A percentile compares a stretch with the other conserved stretches of the same genome.
Evolutionary conservation across 1,140 invertebrate genomes (phyloP).

Genomic region (Wiebesia pumilae): DNA sequence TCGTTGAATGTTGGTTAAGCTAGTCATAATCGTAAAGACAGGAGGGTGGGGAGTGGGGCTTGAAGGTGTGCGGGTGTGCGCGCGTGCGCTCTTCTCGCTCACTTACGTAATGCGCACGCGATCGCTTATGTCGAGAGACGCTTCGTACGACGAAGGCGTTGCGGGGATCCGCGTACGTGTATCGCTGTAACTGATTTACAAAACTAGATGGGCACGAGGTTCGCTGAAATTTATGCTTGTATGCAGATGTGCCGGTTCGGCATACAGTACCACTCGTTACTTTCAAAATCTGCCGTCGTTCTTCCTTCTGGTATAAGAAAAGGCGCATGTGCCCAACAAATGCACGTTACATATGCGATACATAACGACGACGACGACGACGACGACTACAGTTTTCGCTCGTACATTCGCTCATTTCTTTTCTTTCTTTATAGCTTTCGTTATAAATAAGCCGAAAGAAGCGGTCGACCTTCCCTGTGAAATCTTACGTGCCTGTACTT

Average conservation of each 20-base stretch:
- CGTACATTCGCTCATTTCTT: background rate
- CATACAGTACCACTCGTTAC: background rate
- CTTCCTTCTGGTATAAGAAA: background rate
- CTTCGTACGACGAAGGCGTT: constrained; percentile 6
- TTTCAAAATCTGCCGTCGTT: background rate
- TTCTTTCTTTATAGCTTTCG: too few relatives aligned
- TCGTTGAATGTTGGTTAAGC: background rate
- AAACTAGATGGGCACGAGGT: constrained; percentile 22
- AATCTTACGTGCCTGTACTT: too few relatives aligned
- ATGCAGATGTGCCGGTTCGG: background rate
- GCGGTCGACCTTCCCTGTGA: too few relatives aligned
- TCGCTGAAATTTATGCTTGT: background rate
- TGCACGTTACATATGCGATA: too few relatives aligned
- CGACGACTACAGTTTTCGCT: background rate
- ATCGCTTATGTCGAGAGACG: background rate
- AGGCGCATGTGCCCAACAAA: background rate
- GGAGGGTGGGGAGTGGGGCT: background rate
- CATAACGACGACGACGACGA: background rate
- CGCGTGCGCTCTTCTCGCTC: background rate
- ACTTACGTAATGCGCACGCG: background rate
- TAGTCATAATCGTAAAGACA: constrained; percentile 11
- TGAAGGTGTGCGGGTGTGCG: background rate
- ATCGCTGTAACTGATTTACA: background rate
- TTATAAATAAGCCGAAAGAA: too few relatives aligned
- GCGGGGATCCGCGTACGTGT: background rate